Percentiles rank a stretch among this genome's conserved stretches.
Conservation (phyloP, 1,140 invertebrate species). For the Orius laevigatus region DNA sequence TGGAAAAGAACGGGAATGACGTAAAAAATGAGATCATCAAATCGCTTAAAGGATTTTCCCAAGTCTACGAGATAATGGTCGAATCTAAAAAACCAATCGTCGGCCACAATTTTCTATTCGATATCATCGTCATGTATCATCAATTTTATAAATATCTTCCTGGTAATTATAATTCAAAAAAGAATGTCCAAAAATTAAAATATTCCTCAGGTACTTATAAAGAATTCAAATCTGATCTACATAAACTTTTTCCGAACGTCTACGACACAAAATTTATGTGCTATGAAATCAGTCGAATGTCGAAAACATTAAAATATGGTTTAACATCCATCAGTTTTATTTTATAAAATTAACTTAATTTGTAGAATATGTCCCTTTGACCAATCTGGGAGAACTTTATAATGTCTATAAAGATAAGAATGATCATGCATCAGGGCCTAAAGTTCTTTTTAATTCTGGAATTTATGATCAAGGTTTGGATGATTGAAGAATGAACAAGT, state of each 20-base stretch:
- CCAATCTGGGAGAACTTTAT: constrained; percentile 27
- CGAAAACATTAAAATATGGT: not conserved
- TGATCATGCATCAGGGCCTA: constrained; percentile 20
- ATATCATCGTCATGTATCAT: constrained; percentile 48
- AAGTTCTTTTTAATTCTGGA: not conserved
- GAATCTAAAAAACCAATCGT: constrained; percentile 47
- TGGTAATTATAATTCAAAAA: too few relatives aligned
- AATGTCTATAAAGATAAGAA: constrained; percentile 34
- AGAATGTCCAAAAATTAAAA: not conserved
- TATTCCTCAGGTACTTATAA: constrained; percentile 19
- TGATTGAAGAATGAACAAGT: not conserved
- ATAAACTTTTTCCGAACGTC: constrained; percentile 43
- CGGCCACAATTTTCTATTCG: constrained; percentile 55
- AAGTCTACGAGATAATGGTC: constrained; percentile 18
- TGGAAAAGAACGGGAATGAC: too few relatives aligned
- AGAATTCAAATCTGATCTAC: constrained; percentile 44
- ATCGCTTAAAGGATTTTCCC: constrained; percentile 24
- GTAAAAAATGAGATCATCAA: too few relatives aligned
- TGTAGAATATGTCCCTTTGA: not conserved
- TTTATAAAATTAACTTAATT: not conserved
- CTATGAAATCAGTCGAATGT: constrained; percentile 25
- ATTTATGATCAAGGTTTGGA: not conserved
- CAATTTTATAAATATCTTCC: constrained; percentile 53
- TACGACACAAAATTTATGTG: constrained; percentile 57
- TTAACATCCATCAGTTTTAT: too few relatives aligned